These are phyloP conservation scores for Hiodon alosoides DNA, from an alignment of 2,113 vertebrate genomes.

Conservation along the genomic window DNA sequence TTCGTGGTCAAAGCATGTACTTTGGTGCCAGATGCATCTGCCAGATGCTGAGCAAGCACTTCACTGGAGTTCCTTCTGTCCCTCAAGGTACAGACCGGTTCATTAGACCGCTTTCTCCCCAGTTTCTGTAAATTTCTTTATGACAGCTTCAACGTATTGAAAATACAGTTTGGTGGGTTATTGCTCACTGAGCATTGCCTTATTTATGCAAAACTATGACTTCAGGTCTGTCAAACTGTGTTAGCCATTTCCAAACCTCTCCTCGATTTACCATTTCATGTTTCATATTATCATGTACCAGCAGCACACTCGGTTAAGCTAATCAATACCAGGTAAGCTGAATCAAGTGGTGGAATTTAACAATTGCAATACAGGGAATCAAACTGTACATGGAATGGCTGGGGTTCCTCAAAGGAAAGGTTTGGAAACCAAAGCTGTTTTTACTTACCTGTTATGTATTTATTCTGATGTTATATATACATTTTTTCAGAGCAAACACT, in stretches of 20 bases:
- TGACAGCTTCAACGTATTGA: slow-evolving; percentile 5
- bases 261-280: too few relatives aligned
- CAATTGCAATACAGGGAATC: too few relatives aligned
- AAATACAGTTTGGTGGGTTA: background rate
- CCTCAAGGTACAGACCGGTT: background rate
- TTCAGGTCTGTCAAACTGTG: slow-evolving; percentile 1
- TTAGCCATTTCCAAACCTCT: background rate
- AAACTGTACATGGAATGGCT: too few relatives aligned
- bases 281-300: too few relatives aligned
- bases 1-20: background rate
- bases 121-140: background rate
- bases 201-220: background rate
- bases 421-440: too few relatives aligned
- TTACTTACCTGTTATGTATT: too few relatives aligned
- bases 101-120: background rate
- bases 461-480: too few relatives aligned
- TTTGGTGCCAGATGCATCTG: background rate
- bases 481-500: too few relatives aligned
- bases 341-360: too few relatives aligned
- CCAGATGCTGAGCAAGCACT: slow-evolving; percentile 5
- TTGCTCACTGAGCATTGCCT: background rate
- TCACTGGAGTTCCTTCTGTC: background rate
- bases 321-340: too few relatives aligned
- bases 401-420: too few relatives aligned
- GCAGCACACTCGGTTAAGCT: too few relatives aligned